These are phyloP conservation scores for Nettapus auritus DNA, from an alignment of 2,113 vertebrate genomes.

Conservation along the genomic window DNA sequence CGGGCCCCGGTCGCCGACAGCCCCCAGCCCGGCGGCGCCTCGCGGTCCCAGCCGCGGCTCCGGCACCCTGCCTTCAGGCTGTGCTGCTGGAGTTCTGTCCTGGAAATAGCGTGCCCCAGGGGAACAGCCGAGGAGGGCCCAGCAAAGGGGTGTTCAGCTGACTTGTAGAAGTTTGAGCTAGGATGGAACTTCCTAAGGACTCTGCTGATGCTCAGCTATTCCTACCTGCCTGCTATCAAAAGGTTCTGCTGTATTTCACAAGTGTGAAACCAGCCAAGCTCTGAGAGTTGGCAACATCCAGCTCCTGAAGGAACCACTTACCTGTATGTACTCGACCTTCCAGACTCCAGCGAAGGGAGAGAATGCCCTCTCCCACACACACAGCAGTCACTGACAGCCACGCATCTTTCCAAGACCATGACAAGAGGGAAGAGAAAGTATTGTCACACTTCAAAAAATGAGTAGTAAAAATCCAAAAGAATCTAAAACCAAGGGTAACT, in stretches of 20 bases:
- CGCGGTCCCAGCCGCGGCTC: rapidly evolving
- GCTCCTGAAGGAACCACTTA: not conserved
- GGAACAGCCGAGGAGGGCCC: not conserved
- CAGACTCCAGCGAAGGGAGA: not conserved
- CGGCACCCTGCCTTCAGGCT: not conserved
- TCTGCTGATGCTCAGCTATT: slow-evolving; percentile 37
- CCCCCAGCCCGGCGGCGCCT: not conserved
- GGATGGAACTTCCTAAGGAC: not conserved
- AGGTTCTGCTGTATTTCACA: not conserved
- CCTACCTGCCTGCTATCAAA: not conserved
- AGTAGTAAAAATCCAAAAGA: not conserved
- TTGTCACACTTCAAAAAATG: not conserved
- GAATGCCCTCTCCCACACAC: not conserved
- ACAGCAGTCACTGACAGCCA: not conserved
- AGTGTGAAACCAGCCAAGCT: slow-evolving; percentile 2
- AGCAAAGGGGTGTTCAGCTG: not conserved
- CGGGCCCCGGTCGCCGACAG: too few species aligned
- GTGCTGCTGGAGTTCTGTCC: rapidly evolving
- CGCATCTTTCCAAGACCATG: rapidly evolving
- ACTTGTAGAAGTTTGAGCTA: not conserved
- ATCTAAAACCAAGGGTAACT: not conserved
- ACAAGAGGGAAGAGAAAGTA: not conserved
- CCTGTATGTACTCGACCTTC: not conserved
- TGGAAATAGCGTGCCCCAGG: rapidly evolving
- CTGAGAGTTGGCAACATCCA: not conserved